Conservation (phyloP, 2,888 invertebrate species). For the Laspeyria flexula region DNA sequence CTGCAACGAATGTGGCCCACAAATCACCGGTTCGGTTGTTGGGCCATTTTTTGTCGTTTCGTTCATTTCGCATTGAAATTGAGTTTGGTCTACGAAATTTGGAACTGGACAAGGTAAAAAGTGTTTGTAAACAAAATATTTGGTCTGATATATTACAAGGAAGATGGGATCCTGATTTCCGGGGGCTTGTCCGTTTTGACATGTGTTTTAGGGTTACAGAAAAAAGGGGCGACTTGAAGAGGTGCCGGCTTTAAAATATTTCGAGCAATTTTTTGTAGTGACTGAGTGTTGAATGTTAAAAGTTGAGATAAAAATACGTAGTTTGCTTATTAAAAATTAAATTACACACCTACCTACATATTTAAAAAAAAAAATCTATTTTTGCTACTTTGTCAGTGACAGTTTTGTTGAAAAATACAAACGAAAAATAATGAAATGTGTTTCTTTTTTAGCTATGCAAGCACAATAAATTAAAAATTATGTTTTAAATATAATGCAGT, state of each 20-base stretch:
- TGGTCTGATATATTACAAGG: slow-evolving; percentile 45
- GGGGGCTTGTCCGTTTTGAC: slow-evolving; percentile 29
- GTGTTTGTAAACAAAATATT: slow-evolving; percentile 60
- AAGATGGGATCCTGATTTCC: slow-evolving; percentile 46
- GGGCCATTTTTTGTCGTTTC: slow-evolving; percentile 75
- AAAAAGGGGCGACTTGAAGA: slow-evolving; percentile 26
- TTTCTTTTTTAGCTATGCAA: too few relatives aligned
- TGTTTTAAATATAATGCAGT: slow-evolving; percentile 15
- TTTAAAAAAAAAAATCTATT: too few relatives aligned
- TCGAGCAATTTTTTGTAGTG: not conserved
- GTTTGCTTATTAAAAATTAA: too few relatives aligned
- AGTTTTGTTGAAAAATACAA: too few relatives aligned
- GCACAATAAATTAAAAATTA: slow-evolving; percentile 13
- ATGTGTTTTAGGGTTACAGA: slow-evolving; percentile 32
- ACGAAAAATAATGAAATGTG: too few relatives aligned
- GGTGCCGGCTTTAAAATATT: not conserved
- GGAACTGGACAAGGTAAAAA: slow-evolving; percentile 52
- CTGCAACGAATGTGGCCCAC: slow-evolving; percentile 81
- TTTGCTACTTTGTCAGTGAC: too few relatives aligned
- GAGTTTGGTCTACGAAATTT: slow-evolving; percentile 71
- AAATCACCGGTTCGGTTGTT: slow-evolving; percentile 79
- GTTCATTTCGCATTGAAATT: slow-evolving; percentile 79
- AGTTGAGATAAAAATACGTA: not conserved
- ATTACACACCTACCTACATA: too few relatives aligned
- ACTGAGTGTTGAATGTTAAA: not conserved